Percentiles rank a stretch among this genome's conserved stretches.
phyloP scores from a whole-genome alignment of 2,888 invertebrate species.

The Abscondita cerata region DNA sequence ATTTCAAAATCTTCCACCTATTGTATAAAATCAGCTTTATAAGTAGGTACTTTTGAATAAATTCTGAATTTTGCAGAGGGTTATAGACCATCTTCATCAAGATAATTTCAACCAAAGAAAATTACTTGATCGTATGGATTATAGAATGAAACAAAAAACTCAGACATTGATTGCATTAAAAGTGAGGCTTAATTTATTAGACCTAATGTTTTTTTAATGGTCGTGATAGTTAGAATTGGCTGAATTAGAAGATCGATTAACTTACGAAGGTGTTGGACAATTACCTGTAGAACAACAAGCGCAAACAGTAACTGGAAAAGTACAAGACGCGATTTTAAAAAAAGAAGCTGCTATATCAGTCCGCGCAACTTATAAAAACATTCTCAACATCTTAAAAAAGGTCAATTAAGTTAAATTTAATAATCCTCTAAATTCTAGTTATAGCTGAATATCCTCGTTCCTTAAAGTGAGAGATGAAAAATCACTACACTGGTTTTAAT shows the following conservation, averaged over 20 bases:
- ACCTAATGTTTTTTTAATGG: no score
- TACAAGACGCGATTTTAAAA: constrained; percentile 68
- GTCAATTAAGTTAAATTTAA: no score
- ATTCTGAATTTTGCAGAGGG: constrained; percentile 59
- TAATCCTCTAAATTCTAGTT: no score
- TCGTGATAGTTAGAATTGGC: constrained; percentile 61
- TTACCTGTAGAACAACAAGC: constrained; percentile 63
- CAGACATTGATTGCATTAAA: constrained; percentile 65
- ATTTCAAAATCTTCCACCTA: constrained; percentile 58
- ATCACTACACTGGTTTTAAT: no score
- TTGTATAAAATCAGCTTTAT: constrained; percentile 49
- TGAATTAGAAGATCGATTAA: constrained; percentile 62
- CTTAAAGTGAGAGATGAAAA: no score
- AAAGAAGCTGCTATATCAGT: constrained; percentile 71
- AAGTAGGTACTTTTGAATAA: no score
- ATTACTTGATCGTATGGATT: constrained; percentile 66
- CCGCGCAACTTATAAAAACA: constrained; percentile 66
- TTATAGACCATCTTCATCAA: constrained; percentile 67
- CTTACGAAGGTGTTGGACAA: constrained; percentile 60
- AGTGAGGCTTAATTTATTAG: no score
- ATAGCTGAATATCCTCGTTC: no score
- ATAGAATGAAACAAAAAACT: constrained; percentile 67
- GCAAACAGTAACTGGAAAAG: constrained; percentile 67
- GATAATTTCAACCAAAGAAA: constrained; percentile 69
- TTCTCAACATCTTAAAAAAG: constrained; percentile 69